phyloP scores from a whole-genome alignment of 1,140 invertebrate species.

The Habropoda laboriosa region DNA sequence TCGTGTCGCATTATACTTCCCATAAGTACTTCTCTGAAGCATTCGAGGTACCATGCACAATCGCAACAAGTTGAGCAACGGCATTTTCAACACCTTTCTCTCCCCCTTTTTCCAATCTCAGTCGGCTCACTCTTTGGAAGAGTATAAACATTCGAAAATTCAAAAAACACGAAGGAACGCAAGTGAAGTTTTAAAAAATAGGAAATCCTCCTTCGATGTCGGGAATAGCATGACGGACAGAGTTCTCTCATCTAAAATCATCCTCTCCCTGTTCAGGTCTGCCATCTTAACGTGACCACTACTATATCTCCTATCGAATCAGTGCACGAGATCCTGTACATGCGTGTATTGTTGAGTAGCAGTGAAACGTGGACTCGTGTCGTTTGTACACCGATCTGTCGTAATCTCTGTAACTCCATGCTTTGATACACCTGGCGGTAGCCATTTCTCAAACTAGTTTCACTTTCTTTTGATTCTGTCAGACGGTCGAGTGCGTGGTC shows the following conservation, averaged over 20 bases:
- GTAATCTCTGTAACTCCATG: background rate
- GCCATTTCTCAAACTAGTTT: constrained; percentile 72
- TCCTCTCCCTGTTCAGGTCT: background rate
- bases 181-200: constrained; percentile 33
- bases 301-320: background rate
- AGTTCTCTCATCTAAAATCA: background rate
- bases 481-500: constrained; percentile 77
- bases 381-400: background rate
- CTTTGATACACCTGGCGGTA: background rate
- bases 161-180: constrained; percentile 20
- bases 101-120: too few species aligned
- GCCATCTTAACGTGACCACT: too few species aligned
- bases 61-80: constrained; percentile 49
- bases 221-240: constrained; percentile 19
- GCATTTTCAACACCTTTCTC: constrained; percentile 20
- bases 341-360: background rate
- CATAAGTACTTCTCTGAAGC: constrained; percentile 24
- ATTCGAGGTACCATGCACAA: constrained; percentile 35
- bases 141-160: constrained; percentile 42
- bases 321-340: background rate
- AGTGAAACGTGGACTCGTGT: constrained; percentile 8
- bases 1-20: background rate
- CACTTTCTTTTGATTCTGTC: constrained; percentile 73
- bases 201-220: constrained; percentile 26
- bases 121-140: constrained; percentile 43